A percentile compares a stretch with the other conserved stretches of the same genome.
Evolutionary conservation across 2,888 invertebrate species (phyloP).

Genomic region (Hirtodrosophila histrioides): DNA sequence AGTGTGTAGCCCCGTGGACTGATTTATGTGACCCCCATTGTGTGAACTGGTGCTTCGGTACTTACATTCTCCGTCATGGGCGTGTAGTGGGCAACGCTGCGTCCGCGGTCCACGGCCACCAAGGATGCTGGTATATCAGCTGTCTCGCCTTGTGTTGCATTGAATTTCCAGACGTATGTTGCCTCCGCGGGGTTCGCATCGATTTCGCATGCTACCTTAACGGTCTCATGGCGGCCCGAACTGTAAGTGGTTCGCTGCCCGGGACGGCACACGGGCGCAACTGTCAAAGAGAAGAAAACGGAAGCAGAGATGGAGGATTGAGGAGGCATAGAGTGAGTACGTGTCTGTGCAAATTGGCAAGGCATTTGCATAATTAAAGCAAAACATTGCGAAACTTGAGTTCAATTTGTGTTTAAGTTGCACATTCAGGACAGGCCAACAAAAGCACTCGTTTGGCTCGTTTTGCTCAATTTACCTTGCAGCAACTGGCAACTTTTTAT

Average conservation of each 20-base stretch:
- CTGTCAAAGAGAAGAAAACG: constrained; percentile 82
- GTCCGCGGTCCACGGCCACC: constrained; percentile 87
- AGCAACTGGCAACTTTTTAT: constrained; percentile 21
- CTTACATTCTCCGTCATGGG: constrained; percentile 88
- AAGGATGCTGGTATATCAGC: constrained; percentile 88
- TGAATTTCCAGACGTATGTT: constrained; percentile 90
- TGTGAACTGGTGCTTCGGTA: constrained; percentile 29
- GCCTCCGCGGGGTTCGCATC: constrained; percentile 90
- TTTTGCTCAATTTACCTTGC: constrained; percentile 50
- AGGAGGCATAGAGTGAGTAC: constrained; percentile 15
- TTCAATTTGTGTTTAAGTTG: constrained; percentile 58
- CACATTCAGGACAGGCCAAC: constrained; percentile 16
- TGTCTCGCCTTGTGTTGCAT: constrained; percentile 88
- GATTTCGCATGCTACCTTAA: constrained; percentile 89
- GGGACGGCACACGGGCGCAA: constrained; percentile 89
- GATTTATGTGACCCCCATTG: constrained; percentile 54
- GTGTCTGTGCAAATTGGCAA: constrained; percentile 54
- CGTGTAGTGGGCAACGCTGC: constrained; percentile 88
- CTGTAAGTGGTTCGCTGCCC: constrained; percentile 89
- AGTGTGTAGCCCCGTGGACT: constrained; percentile 16
- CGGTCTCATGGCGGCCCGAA: constrained; percentile 89
- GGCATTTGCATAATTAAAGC: constrained; percentile 76
- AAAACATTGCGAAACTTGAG: constrained; percentile 67
- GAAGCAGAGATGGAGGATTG: neutral
- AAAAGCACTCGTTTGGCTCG: constrained; percentile 28